A percentile compares a stretch with the other conserved stretches of the same genome.
Evolutionary conservation across 2,888 invertebrate species (phyloP).

Genomic region (Sturmia bella): DNA sequence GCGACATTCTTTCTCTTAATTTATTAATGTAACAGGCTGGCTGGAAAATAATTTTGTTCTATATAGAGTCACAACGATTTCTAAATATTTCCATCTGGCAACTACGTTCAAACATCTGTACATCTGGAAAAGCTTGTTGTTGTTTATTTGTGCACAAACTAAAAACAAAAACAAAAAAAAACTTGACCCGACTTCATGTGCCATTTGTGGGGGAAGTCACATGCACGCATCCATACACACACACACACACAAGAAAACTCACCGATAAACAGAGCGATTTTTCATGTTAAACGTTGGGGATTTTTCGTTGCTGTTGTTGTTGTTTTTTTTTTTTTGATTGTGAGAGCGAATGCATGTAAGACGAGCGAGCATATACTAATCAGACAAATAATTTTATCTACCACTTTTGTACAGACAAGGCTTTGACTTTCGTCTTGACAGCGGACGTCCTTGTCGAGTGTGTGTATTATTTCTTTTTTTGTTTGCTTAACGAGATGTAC

Average conservation of each 20-base stretch:
- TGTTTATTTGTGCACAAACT: not conserved
- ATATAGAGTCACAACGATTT: no score
- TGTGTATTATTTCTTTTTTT: constrained; percentile 57
- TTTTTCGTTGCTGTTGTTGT: constrained; percentile 8
- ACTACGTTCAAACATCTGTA: not conserved
- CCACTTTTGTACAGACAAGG: constrained; percentile 70
- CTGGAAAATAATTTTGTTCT: no score
- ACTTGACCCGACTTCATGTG: no score
- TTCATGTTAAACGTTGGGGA: constrained; percentile 14
- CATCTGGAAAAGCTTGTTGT: not conserved
- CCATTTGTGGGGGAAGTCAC: not conserved
- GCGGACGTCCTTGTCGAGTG: constrained; percentile 72
- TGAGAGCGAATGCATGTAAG: constrained; percentile 24
- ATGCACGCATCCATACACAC: not conserved
- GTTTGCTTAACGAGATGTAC: constrained; percentile 63
- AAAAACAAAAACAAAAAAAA: not conserved
- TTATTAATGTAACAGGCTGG: no score
- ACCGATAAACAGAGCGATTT: not conserved
- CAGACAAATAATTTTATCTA: constrained; percentile 55
- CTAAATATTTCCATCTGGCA: no score
- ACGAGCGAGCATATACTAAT: constrained; percentile 15
- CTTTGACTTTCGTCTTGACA: constrained; percentile 72
- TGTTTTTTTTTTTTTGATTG: no score
- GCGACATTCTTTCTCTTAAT: no score
- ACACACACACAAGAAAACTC: not conserved